phyloP scores from a whole-genome alignment of 2,797 vertebrate species.

The Sebastes vulpes region DNA sequence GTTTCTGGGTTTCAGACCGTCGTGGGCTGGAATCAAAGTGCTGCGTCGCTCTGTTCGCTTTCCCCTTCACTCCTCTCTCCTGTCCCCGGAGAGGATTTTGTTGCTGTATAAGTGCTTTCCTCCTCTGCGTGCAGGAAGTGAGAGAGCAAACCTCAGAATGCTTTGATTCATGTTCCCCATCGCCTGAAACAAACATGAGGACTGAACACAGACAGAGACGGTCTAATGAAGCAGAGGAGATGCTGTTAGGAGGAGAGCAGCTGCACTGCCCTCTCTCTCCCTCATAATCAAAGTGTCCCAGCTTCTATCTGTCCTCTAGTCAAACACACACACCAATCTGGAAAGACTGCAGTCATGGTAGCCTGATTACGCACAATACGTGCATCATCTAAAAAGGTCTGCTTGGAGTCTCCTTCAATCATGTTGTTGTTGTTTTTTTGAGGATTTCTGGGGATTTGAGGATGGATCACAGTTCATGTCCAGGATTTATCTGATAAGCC shows the following conservation, averaged over 20 bases:
- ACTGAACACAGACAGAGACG: conserved; percentile 16
- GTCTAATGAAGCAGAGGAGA: conserved; percentile 51
- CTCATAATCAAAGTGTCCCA: conserved; percentile 40
- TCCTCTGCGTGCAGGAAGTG: conserved; percentile 51
- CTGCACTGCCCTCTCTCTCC: conserved; percentile 18
- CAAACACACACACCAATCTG: neutral
- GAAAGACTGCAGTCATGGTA: conserved; percentile 1
- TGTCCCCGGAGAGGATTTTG: conserved; percentile 73
- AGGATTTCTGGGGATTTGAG: conserved; percentile 44
- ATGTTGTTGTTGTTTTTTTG: neutral
- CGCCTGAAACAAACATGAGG: conserved; percentile 58
- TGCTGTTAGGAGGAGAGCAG: conserved; percentile 26
- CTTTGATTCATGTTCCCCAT: conserved; percentile 63
- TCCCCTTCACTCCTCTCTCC: conserved; percentile 44
- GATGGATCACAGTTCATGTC: conserved; percentile 15
- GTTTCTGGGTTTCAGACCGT: conserved; percentile 50
- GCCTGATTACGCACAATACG: conserved; percentile 14
- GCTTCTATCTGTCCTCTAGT: conserved; percentile 34
- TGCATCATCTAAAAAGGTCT: conserved; percentile 1
- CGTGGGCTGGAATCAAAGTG: conserved; percentile 64
- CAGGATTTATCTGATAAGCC: conserved; percentile 44
- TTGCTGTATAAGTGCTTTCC: conserved; percentile 77
- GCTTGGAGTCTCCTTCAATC: neutral
- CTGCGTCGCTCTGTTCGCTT: conserved; percentile 52
- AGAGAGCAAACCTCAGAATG: conserved; percentile 58